Evolutionary conservation across 92 coral and sea anemone genomes (phyloP).

Genomic region (Epizoanthus rinbou): DNA sequence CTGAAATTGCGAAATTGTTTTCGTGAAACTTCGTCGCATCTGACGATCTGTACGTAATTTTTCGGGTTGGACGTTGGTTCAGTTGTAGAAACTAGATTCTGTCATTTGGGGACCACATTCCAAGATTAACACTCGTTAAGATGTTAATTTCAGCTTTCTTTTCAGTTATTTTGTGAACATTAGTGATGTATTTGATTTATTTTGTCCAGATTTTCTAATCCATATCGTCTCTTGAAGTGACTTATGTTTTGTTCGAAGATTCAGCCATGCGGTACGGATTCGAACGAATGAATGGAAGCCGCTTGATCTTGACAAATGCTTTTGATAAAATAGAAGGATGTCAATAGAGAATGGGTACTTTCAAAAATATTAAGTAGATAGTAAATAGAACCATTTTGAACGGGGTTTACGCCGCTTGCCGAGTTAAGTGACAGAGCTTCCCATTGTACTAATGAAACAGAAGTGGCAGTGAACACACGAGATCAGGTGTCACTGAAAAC

Average conservation of each 20-base stretch:
- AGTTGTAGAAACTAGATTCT: neutral
- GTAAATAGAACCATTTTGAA: neutral
- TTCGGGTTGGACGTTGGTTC: neutral
- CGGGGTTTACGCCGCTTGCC: neutral
- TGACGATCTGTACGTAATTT: no score
- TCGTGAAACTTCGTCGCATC: no score
- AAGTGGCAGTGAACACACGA: neutral
- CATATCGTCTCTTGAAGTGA: neutral
- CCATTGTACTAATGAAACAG: neutral
- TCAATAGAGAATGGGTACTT: neutral
- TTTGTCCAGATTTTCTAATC: constrained; percentile 13
- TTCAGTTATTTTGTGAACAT: constrained; percentile 7
- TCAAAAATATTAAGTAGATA: neutral
- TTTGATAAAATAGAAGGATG: neutral
- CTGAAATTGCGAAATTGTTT: no score
- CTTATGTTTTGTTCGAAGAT: constrained; percentile 32
- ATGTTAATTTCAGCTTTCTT: constrained; percentile 8
- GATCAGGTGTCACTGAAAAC: no score
- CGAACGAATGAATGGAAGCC: neutral
- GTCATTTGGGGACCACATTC: neutral
- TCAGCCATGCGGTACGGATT: constrained; percentile 18
- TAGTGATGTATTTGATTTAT: neutral
- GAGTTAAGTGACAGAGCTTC: neutral
- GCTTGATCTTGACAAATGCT: neutral
- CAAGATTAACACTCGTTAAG: neutral